A percentile compares a stretch with the other conserved stretches of the same genome.
Conservation (phyloP, 1,140 invertebrate species). For the Meloidogyne hapla region DNA sequence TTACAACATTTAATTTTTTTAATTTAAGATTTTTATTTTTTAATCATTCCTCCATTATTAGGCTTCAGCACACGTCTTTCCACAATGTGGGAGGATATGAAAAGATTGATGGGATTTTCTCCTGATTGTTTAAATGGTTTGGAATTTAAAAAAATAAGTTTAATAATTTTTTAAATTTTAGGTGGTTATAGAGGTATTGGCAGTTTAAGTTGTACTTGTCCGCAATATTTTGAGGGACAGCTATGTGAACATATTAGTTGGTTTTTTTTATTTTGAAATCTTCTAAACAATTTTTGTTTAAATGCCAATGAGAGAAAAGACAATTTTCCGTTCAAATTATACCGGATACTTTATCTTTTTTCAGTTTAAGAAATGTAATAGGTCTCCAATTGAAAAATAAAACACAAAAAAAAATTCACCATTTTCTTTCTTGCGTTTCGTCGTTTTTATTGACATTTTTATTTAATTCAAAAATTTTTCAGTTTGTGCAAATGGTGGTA, state of each 20-base stretch:
- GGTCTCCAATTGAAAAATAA: no score
- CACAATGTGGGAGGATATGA: constrained; percentile 53
- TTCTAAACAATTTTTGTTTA: no score
- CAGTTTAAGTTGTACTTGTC: constrained; percentile 49
- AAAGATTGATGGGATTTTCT: constrained; percentile 49
- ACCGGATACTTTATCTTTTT: no score
- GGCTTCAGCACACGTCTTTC: constrained; percentile 11
- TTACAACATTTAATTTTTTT: no score
- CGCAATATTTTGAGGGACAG: constrained; percentile 43
- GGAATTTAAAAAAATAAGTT: background rate
- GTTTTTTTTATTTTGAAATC: background rate
- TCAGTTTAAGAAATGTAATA: no score
- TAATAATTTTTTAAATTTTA: background rate
- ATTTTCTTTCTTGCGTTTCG: no score
- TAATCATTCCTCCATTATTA: background rate
- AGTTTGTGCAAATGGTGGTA: constrained; percentile 47
- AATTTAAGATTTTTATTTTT: no score
- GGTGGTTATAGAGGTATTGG: constrained; percentile 29
- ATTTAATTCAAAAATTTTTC: background rate
- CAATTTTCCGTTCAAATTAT: no score
- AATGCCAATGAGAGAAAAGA: no score
- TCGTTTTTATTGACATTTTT: background rate
- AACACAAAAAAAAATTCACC: no score
- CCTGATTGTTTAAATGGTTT: constrained; percentile 44
- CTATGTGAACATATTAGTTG: constrained; percentile 43